A percentile compares a stretch with the other conserved stretches of the same genome.
phyloP scores from a whole-genome alignment of 2,888 invertebrate genomes.

The Podotricha telesiphe region DNA sequence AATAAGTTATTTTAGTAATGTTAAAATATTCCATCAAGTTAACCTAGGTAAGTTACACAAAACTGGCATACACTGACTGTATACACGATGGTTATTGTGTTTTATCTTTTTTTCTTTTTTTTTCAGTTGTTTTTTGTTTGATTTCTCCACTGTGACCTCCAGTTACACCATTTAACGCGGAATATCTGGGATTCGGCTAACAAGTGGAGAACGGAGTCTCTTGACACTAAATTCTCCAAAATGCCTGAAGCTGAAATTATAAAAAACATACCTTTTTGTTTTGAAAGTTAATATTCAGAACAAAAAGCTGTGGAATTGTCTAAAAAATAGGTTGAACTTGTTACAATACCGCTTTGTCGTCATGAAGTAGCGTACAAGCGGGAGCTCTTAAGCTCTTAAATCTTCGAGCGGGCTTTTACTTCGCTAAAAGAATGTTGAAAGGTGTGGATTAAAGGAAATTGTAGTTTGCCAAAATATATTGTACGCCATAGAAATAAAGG shows the following conservation, averaged over 20 bases:
- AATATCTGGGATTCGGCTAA: too few species aligned
- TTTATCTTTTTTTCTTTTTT: too few species aligned
- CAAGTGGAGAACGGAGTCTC: too few species aligned
- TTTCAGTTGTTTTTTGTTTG: too few species aligned
- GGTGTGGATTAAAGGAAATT: conserved; percentile 37
- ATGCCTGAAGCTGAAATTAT: too few species aligned
- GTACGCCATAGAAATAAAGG: background rate
- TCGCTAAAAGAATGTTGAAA: conserved; percentile 42
- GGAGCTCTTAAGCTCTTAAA: conserved; percentile 52
- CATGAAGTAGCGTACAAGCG: conserved; percentile 44
- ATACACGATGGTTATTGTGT: too few species aligned
- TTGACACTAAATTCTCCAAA: too few species aligned
- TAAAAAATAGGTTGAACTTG: conserved; percentile 48
- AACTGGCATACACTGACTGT: too few species aligned
- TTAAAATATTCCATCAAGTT: too few species aligned
- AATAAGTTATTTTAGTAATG: too few species aligned
- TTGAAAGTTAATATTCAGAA: conserved; percentile 20
- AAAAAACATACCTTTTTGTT: background rate
- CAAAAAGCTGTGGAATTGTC: conserved; percentile 37
- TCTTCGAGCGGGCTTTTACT: conserved; percentile 46
- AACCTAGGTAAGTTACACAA: background rate
- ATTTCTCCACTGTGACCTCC: too few species aligned
- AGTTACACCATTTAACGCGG: too few species aligned
- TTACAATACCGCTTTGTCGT: conserved; percentile 49
- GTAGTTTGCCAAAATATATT: conserved; percentile 31